A percentile compares a stretch with the other conserved stretches of the same genome.
These are phyloP conservation scores for Phyllostomus hastatus DNA, from an alignment of 2,113 vertebrate species.

Conservation along the genomic window DNA sequence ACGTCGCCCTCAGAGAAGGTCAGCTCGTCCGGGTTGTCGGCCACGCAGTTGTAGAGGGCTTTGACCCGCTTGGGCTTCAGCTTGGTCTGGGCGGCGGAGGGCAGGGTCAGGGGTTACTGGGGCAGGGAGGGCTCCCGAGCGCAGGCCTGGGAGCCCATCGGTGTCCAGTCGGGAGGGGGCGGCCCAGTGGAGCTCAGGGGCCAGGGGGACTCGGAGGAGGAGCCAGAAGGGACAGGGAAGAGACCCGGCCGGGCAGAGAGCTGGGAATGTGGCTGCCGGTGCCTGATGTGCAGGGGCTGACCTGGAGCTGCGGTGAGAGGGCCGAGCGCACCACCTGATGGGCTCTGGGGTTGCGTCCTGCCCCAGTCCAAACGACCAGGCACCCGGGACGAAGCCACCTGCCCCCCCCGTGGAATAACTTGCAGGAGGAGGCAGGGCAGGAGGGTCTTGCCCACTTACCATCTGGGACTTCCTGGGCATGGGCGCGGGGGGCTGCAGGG, in stretches of 20 bases:
- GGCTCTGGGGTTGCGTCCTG: accelerated
- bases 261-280: accelerated
- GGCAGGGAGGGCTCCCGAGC: accelerated
- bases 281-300: accelerated
- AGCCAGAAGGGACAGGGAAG: neutral
- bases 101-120: neutral
- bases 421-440: too few species aligned
- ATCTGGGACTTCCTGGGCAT: slow-evolving; percentile 89
- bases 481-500: slow-evolving; percentile 89
- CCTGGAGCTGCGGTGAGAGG: accelerated
- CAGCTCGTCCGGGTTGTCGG: slow-evolving; percentile 95
- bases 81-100: slow-evolving; percentile 82
- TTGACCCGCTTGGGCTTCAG: slow-evolving; percentile 90
- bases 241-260: accelerated
- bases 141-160: neutral
- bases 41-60: slow-evolving; percentile 93
- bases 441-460: slow-evolving; percentile 80
- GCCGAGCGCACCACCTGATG: accelerated
- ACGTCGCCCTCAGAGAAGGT: slow-evolving; percentile 94
- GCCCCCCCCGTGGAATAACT: accelerated
- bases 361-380: neutral
- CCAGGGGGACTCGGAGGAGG: neutral
- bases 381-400: neutral
- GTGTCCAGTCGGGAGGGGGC: too few species aligned
- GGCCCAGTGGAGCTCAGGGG: neutral